Evolutionary conservation across 2,113 vertebrate species (phyloP).

Genomic region (Solea senegalensis): DNA sequence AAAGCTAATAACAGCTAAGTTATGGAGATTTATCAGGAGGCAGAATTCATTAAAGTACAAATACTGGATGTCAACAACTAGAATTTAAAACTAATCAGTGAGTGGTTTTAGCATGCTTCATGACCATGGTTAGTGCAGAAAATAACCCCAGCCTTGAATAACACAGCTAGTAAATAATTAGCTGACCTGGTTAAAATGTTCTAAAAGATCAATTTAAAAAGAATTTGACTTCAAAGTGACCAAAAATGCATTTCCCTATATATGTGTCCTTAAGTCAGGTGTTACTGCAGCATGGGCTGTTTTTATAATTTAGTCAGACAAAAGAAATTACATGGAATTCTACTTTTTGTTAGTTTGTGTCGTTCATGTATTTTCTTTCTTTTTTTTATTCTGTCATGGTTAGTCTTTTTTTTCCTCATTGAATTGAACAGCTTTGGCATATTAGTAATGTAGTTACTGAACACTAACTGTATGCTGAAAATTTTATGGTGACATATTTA

Average conservation of each 20-base stretch:
- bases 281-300: conserved; percentile 58
- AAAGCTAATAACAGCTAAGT: neutral
- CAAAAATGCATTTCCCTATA: neutral
- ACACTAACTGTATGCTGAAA: conserved; percentile 73
- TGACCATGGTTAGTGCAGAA: neutral
- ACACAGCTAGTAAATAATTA: neutral
- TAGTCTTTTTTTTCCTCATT: conserved; percentile 19
- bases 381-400: conserved; percentile 27
- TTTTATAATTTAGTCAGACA: conserved; percentile 49
- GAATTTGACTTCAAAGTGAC: neutral
- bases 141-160: neutral
- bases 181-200: neutral
- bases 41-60: neutral
- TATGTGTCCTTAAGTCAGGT: conserved; percentile 24
- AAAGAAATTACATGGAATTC: conserved; percentile 29
- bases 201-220: neutral
- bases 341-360: neutral
- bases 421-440: conserved; percentile 57
- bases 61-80: neutral
- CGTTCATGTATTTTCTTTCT: neutral
- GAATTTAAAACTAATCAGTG: too few relatives aligned
- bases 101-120: too few relatives aligned
- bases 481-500: conserved; percentile 81
- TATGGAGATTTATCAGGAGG: conserved; percentile 12
- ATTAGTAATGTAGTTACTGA: conserved; percentile 63